A percentile compares a stretch with the other conserved stretches of the same genome.
Evolutionary conservation across 2,797 vertebrate genomes (phyloP).

Genomic region (Myotis findleyi): DNA sequence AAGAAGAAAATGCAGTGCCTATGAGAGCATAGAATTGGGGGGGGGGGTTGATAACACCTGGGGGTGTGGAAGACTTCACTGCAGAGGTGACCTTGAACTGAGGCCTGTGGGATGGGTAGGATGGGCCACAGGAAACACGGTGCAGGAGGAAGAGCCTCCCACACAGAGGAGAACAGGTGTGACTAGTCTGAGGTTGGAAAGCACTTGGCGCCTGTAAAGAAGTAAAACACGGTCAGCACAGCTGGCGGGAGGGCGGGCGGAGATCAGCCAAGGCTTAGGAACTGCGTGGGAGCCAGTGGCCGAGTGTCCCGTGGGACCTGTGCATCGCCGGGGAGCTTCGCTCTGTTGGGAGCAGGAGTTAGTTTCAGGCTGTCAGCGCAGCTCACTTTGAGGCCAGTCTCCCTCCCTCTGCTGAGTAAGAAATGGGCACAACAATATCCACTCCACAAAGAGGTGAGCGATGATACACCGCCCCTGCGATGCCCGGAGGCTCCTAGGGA

Average conservation of each 20-base stretch:
- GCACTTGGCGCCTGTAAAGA: not conserved
- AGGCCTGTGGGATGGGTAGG: not conserved
- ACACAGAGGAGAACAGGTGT: not conserved
- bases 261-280: not conserved
- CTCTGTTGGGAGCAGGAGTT: not conserved
- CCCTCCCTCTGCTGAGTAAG: not conserved
- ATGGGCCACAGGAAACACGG: not conserved
- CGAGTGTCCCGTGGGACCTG: not conserved
- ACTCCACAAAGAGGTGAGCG: not conserved
- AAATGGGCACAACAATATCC: not conserved
- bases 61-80: not conserved
- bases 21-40: not conserved
- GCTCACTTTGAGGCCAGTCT: not conserved
- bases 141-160: not conserved
- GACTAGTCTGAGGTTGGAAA: not conserved
- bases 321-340: not conserved
- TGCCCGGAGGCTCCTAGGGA: not conserved
- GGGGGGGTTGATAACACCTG: not conserved
- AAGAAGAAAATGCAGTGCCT: not conserved
- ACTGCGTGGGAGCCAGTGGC: fast-evolving
- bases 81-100: not conserved
- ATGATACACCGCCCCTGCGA: not conserved
- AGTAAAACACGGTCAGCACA: not conserved
- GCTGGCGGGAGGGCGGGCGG: not conserved
- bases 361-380: not conserved